phyloP scores from a whole-genome alignment of 2,113 vertebrate species.

The Porphyrio hochstetteri region DNA sequence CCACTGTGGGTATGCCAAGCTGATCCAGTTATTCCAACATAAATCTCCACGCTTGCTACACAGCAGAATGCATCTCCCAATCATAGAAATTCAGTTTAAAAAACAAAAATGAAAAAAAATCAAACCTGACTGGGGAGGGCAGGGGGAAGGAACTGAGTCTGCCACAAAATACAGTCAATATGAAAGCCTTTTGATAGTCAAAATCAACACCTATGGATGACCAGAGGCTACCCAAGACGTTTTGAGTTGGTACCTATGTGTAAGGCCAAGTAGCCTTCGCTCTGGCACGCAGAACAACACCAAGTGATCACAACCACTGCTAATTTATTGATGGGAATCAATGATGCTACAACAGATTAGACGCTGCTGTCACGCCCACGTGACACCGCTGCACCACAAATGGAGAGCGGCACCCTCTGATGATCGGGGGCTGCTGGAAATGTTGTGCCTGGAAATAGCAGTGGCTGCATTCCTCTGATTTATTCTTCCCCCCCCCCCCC shows the following conservation, averaged over 20 bases:
- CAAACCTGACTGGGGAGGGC: not conserved
- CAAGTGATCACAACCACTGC: not conserved
- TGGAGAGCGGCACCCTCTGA: not conserved
- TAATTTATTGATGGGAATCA: not conserved
- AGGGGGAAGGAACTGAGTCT: not conserved
- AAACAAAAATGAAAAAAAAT: not conserved
- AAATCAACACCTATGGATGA: not conserved
- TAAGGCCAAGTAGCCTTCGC: not conserved
- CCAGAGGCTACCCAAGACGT: not conserved
- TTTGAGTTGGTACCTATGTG: accelerated
- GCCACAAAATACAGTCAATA: not conserved
- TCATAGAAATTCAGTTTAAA: not conserved
- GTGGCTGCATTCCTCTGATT: not conserved
- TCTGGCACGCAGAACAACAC: accelerated
- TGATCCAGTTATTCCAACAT: not conserved
- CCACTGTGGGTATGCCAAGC: not conserved
- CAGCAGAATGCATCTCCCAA: not conserved
- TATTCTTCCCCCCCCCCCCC: not conserved
- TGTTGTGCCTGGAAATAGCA: not conserved
- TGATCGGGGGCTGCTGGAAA: not conserved
- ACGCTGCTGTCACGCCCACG: not conserved
- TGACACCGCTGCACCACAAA: not conserved
- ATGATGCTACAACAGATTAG: not conserved
- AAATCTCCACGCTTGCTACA: not conserved
- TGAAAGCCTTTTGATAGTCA: not conserved